Evolutionary conservation across 2,113 vertebrate genomes (phyloP).

Genomic region (Micromys minutus): DNA sequence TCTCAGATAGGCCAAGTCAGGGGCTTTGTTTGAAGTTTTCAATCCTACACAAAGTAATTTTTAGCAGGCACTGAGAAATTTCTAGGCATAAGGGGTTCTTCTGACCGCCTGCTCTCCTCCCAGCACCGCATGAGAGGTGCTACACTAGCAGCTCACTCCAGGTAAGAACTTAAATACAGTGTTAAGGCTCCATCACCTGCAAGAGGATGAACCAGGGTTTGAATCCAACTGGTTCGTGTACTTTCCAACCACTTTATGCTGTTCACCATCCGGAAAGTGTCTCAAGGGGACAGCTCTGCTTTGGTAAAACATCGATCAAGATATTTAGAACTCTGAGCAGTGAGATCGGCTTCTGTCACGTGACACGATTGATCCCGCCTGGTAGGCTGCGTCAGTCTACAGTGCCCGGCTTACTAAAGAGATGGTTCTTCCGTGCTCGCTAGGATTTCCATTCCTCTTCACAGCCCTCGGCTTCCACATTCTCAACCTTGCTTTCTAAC

Average conservation of each 20-base stretch:
- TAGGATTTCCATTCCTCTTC: not conserved
- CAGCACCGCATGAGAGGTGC: not conserved
- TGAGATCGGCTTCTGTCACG: not conserved
- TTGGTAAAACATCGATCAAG: slow-evolving; percentile 1
- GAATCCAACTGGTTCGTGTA: not conserved
- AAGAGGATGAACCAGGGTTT: not conserved
- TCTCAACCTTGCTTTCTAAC: slow-evolving; percentile 33
- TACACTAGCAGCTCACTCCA: not conserved
- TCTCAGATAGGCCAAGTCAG: not conserved
- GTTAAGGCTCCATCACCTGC: not conserved
- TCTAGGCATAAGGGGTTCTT: not conserved
- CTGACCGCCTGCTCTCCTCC: not conserved
- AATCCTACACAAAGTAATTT: not conserved
- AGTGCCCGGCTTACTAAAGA: not conserved
- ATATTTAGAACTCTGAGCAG: not conserved
- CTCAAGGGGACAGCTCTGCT: not conserved
- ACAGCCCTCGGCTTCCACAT: not conserved
- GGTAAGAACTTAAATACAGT: not conserved
- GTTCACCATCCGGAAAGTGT: not conserved
- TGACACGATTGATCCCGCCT: not conserved
- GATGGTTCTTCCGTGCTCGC: too few species aligned
- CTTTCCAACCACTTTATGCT: not conserved
- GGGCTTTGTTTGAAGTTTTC: slow-evolving; percentile 30
- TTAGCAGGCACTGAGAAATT: not conserved
- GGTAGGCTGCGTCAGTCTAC: not conserved